Evolutionary conservation across 2,888 invertebrate genomes (phyloP).

Genomic region (Drosophila conformis): DNA sequence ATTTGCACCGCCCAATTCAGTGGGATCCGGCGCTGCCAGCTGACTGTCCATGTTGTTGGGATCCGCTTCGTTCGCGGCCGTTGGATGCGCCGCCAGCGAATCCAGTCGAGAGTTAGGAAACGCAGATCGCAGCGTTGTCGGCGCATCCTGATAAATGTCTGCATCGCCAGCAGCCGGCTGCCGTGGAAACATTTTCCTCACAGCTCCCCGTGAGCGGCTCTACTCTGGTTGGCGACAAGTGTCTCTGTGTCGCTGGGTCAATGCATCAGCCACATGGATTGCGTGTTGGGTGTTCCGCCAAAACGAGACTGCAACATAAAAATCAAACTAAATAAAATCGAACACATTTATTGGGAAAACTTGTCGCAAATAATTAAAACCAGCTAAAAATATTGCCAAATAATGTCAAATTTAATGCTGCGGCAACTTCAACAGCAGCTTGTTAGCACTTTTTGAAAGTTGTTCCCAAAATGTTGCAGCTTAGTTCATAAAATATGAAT

Average conservation of each 20-base stretch:
- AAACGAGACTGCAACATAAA: slow-evolving; percentile 29
- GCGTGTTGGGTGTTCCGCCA: slow-evolving; percentile 58
- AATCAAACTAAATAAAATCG: slow-evolving; percentile 23
- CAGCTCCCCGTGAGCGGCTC: slow-evolving; percentile 20
- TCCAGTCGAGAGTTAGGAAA: slow-evolving; percentile 84
- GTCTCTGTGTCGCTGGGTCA: slow-evolving; percentile 41
- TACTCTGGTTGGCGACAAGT: slow-evolving; percentile 75
- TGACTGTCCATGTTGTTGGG: slow-evolving; percentile 63
- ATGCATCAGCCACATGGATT: slow-evolving; percentile 57
- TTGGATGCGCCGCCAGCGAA: slow-evolving; percentile 71
- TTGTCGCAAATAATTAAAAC: slow-evolving; percentile 58
- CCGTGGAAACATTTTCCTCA: slow-evolving; percentile 82
- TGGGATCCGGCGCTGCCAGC: slow-evolving; percentile 67
- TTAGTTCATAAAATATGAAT: slow-evolving; percentile 52
- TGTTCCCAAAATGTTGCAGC: slow-evolving; percentile 41
- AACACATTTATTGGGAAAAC: slow-evolving; percentile 49
- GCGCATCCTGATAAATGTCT: slow-evolving; percentile 77
- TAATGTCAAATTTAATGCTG: slow-evolving; percentile 61
- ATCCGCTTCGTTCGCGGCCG: slow-evolving; percentile 37
- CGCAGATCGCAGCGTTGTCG: slow-evolving; percentile 83
- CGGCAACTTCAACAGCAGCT: slow-evolving; percentile 34
- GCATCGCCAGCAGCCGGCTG: slow-evolving; percentile 77
- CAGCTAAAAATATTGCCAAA: slow-evolving; percentile 57
- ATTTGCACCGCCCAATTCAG: slow-evolving; percentile 32
- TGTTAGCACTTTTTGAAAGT: slow-evolving; percentile 68